Evolutionary conservation across 2,113 vertebrate genomes (phyloP).

Genomic region (Nothobranchius furzeri): DNA sequence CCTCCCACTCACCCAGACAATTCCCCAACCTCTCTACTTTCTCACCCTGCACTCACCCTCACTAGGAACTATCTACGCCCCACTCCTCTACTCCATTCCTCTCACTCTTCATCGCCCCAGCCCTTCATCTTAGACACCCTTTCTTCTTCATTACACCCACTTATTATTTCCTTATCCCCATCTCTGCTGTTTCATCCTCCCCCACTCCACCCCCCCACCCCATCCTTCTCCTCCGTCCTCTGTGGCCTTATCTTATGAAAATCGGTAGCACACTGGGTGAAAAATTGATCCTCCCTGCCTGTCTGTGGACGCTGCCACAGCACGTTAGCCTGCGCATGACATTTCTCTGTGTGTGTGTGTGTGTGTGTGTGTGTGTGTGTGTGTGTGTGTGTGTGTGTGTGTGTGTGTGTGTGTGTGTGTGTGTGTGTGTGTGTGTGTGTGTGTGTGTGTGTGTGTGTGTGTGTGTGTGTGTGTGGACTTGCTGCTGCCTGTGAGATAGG

Average conservation of each 20-base stretch:
- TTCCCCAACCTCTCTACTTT: constrained; percentile 58
- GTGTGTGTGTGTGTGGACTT: too few species aligned
- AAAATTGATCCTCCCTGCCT: constrained; percentile 80
- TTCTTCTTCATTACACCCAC: constrained; percentile 53
- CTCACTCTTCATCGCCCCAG: constrained; percentile 47
- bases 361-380: constrained; percentile 33
- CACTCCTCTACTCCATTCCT: constrained; percentile 16
- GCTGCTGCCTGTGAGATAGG: constrained; percentile 52
- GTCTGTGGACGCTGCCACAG: constrained; percentile 77
- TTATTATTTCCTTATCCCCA: constrained; percentile 49
- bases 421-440: constrained; percentile 48
- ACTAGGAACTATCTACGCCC: constrained; percentile 14
- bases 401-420: constrained; percentile 35
- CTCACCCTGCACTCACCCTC: constrained; percentile 54
- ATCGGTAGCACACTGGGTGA: constrained; percentile 79
- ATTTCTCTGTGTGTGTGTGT: constrained; percentile 45
- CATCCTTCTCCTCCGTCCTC: constrained; percentile 51
- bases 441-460: constrained; percentile 49
- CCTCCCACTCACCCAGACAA: constrained; percentile 68
- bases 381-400: too few species aligned
- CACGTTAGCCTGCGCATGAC: constrained; percentile 64
- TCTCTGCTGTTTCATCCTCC: constrained; percentile 40
- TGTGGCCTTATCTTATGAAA: constrained; percentile 79
- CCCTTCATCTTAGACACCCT: constrained; percentile 46
- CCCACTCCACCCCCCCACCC: constrained; percentile 20